A percentile compares a stretch with the other conserved stretches of the same genome.
Conservation (phyloP, 2,888 invertebrate species). For the Scaptomyza polygonia region DNA sequence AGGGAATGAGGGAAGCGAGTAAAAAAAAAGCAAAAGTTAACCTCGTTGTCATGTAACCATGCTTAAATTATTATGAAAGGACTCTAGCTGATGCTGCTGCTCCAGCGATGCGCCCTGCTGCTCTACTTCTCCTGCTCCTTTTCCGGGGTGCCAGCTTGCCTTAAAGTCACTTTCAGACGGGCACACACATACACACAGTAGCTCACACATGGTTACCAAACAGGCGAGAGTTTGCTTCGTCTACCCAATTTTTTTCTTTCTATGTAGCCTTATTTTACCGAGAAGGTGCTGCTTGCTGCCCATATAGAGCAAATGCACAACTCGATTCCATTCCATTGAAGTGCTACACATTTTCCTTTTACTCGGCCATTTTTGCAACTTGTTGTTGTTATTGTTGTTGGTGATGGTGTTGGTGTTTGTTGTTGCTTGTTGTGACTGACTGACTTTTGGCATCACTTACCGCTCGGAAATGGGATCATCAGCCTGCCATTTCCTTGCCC, state of each 20-base stretch:
- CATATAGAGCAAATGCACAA: constrained; percentile 68
- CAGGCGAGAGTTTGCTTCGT: constrained; percentile 12
- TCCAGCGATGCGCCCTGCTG: constrained; percentile 42
- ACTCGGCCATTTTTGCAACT: constrained; percentile 28
- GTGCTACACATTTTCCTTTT: constrained; percentile 49
- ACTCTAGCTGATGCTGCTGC: constrained; percentile 57
- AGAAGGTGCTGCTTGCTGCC: constrained; percentile 42
- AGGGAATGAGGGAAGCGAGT: constrained; percentile 6
- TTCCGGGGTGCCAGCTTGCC: constrained; percentile 27
- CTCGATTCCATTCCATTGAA: constrained; percentile 74
- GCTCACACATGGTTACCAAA: constrained; percentile 19
- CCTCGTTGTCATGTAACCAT: constrained; percentile 80
- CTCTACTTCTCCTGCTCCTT: constrained; percentile 1
- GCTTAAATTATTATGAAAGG: constrained; percentile 82
- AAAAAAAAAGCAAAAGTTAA: constrained; percentile 73
- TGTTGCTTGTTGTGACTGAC: constrained; percentile 52
- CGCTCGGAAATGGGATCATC: constrained; percentile 83
- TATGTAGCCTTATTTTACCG: constrained; percentile 63
- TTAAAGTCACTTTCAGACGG: constrained; percentile 36
- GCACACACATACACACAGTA: constrained; percentile 20
- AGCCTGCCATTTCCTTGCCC: constrained; percentile 81
- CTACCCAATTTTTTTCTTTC: constrained; percentile 12
- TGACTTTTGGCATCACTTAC: constrained; percentile 82
- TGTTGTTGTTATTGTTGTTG: constrained; percentile 23
- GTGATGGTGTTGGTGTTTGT: constrained; percentile 15